Evolutionary conservation across 2,113 vertebrate genomes (phyloP).

Genomic region (Thomomys bottae): DNA sequence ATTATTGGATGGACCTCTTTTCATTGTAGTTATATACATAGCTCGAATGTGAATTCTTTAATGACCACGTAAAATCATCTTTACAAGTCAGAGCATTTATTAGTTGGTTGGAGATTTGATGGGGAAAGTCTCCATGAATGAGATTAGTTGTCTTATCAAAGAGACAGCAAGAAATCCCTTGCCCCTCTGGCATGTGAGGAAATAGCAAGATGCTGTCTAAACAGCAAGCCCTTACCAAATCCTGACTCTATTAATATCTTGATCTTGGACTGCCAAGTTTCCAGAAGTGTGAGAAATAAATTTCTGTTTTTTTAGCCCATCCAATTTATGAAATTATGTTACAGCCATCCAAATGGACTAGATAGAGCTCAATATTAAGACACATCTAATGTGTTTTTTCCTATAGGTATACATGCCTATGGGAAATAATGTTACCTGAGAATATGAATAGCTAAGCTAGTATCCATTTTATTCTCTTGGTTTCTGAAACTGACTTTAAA

Average conservation of each 20-base stretch:
- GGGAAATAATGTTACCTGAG: not conserved
- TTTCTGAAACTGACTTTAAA: not conserved
- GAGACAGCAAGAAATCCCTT: not conserved
- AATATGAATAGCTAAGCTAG: not conserved
- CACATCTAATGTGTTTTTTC: too few relatives aligned
- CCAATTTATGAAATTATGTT: not conserved
- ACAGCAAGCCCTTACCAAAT: not conserved
- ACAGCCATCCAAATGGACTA: too few relatives aligned
- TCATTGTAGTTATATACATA: not conserved
- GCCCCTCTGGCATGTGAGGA: not conserved
- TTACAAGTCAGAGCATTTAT: not conserved
- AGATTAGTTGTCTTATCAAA: not conserved
- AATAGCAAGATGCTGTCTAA: not conserved
- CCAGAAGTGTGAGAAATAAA: not conserved
- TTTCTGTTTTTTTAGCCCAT: not conserved
- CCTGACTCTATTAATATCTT: not conserved
- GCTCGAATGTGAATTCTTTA: not conserved
- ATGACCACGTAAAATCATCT: not conserved
- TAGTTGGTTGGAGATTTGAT: not conserved
- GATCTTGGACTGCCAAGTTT: not conserved
- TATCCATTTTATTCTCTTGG: not conserved
- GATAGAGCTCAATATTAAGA: not conserved
- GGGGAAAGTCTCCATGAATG: not conserved
- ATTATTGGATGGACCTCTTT: not conserved
- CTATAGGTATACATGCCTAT: not conserved